These are phyloP conservation scores for Turritopsis rubra DNA, from an alignment of 30 jellyfish, hydroid and myxozoan genomes.

Conservation along the genomic window DNA sequence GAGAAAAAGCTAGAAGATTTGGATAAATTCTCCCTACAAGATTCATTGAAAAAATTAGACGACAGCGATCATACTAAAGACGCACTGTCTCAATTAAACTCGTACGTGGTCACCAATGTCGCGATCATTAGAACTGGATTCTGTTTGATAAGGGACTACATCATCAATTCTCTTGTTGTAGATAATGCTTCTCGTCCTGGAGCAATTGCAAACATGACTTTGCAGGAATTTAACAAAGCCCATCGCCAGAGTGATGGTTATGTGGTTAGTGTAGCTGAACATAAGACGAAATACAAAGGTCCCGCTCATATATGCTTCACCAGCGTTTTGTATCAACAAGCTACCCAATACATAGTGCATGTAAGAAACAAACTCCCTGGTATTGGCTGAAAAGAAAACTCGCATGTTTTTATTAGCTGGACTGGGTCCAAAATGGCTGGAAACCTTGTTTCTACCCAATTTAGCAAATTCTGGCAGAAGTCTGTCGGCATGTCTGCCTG, in stretches of 20 bases:
- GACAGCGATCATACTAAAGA: not conserved
- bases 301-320: constrained; percentile 21
- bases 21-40: constrained; percentile 4
- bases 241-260: constrained; percentile 11
- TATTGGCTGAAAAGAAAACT: not conserved
- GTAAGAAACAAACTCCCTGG: constrained; percentile 19
- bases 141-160: constrained; percentile 8
- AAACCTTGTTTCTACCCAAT: constrained; percentile 3
- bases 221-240: constrained; percentile 19
- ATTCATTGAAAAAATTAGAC: not conserved
- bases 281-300: constrained; percentile 24
- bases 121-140: not conserved
- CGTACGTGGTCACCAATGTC: not conserved
- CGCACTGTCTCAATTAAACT: not conserved
- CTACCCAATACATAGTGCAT: constrained; percentile 1
- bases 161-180: not conserved
- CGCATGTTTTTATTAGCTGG: constrained; percentile 20
- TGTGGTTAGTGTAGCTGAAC: constrained; percentile 18
- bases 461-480: constrained; percentile 9
- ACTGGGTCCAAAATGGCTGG: constrained; percentile 18
- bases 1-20: not conserved
- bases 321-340: not conserved
- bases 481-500: constrained; percentile 13
- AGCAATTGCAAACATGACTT: constrained; percentile 29
- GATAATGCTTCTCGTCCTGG: constrained; percentile 35